Base-by-base conservation (phyloP, 2,888 invertebrate genomes). In the Thalpophila matura region DNA sequence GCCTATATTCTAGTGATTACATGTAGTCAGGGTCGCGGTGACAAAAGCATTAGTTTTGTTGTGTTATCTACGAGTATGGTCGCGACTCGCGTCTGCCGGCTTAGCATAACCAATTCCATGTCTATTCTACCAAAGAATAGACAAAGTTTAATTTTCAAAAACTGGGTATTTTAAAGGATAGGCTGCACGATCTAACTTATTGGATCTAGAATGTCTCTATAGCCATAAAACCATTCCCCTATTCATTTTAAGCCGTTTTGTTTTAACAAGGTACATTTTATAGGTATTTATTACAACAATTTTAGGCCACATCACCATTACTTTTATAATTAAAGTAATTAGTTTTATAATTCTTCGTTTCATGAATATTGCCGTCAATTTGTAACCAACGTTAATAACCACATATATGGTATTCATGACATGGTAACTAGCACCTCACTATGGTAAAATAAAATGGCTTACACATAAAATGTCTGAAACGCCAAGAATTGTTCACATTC, bases 41-140 rank as follows among this genome's bases (percentile, higher is more conserved):
- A 70, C 64, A 50, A 61, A n/a, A n/a, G 62, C 64, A 7, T 50
- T 70, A 10, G 26, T 35, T 16, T 60, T 64, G 47, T 61, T 42
- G 20, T 42, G 59, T 14, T 33, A 40, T 18, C 18, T 27, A 43
- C 24, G 60, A 42, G n/a, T n/a, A n/a, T n/a, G n/a, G n/a, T n/a
- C n/a, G n/a, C n/a, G n/a, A n/a, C n/a, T n/a, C n/a, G n/a, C n/a
- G n/a, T n/a, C n/a, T n/a, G n/a, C n/a, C n/a, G n/a, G n/a, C n/a
- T n/a, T n/a, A n/a, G n/a, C n/a, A n/a, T n/a, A n/a, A n/a, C n/a
- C n/a, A n/a, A n/a, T n/a, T n/a, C n/a, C n/a, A n/a, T n/a, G n/a
- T n/a, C n/a, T n/a, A n/a, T n/a, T n/a, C n/a, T n/a, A n/a, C n/a
- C n/a, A n/a, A n/a, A n/a, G n/a, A n/a, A n/a, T n/a, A n/a, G n/a